Base-by-base conservation (phyloP, 2,888 invertebrate species). In the Epinotia brunnichana region DNA sequence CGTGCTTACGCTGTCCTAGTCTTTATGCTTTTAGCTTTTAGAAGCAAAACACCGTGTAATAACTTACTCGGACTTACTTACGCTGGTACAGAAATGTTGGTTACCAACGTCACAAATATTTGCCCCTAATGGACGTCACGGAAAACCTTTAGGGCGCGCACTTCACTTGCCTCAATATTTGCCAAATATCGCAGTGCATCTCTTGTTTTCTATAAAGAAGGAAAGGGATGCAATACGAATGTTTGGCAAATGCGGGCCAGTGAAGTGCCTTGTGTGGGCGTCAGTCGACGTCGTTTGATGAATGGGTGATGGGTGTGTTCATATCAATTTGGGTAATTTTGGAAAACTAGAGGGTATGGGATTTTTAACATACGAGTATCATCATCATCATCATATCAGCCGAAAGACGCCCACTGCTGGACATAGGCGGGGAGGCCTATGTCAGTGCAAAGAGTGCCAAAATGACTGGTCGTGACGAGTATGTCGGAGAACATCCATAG, bases 251-350 rank as follows among this genome's bases (percentile, higher is more conserved):
- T 29, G 11, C 29, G 21, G 15, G 9, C 44, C 21, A 48, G 48
- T 48, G n/a, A 35, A 59, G 53, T 51, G 24, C 21, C 17, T 59
- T 13, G 17, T 54, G 70, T 64, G 48, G 62, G 57, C 13, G 60
- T 41, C 29, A 60, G 57, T 69, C 39, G 63, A 62, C 57, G 48
- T 53, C 44, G 60, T 41, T 17, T 54, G 67, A 72, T 72, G 53
- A 67, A 67, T 61, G 29, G 51, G 5, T 29, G 19, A 7, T 3
- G 53, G 60, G 44, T 53, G 39, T 64, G 29, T 71, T 71, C 39
- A 64, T 57, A 48, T 57, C 60, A 29, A 29, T 59, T 53, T 24
- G 17, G 53, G 60, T 11, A 2, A 4, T 44, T 41, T 51, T 3
- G 10, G 3, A 4, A 41, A 63, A 29, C 29, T 13, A 13, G 3